Evolutionary conservation across 1,140 invertebrate species (phyloP).

Genomic region (Plutomurus gul): DNA sequence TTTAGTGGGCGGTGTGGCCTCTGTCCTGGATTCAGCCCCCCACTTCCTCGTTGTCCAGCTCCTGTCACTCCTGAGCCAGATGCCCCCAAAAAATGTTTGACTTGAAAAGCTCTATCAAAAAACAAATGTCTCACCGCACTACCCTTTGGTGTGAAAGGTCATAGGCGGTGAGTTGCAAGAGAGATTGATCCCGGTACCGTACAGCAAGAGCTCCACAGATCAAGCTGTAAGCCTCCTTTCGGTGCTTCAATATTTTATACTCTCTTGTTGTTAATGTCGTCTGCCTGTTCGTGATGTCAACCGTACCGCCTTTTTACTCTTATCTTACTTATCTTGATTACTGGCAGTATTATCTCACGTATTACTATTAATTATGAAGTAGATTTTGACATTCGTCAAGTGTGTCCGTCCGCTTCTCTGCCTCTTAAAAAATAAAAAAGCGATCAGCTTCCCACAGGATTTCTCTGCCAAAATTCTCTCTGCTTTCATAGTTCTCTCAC

Average conservation of each 20-base stretch:
- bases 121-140: constrained; percentile 56
- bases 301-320: constrained; percentile 1
- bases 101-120: constrained; percentile 41
- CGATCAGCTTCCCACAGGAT: neutral
- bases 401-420: neutral
- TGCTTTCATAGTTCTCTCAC: neutral
- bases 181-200: constrained; percentile 97
- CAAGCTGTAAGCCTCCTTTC: constrained; percentile 91
- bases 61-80: constrained; percentile 9
- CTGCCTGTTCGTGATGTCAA: constrained; percentile 28
- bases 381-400: neutral
- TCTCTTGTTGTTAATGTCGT: constrained; percentile 35
- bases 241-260: constrained; percentile 50
- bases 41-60: neutral
- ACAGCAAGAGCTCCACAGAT: constrained; percentile 99
- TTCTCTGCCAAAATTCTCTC: neutral
- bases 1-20: neutral
- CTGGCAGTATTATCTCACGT: neutral
- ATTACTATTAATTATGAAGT: neutral
- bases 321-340: neutral
- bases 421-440: no score
- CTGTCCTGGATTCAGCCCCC: neutral
- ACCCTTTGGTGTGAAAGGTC: constrained; percentile 88
- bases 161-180: constrained; percentile 99
- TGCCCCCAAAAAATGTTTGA: constrained; percentile 32